Evolutionary conservation across 2,888 invertebrate genomes (phyloP), one percentile per base, ranked within the genome.

Genomic region (Ephialtes manifestator): DNA sequence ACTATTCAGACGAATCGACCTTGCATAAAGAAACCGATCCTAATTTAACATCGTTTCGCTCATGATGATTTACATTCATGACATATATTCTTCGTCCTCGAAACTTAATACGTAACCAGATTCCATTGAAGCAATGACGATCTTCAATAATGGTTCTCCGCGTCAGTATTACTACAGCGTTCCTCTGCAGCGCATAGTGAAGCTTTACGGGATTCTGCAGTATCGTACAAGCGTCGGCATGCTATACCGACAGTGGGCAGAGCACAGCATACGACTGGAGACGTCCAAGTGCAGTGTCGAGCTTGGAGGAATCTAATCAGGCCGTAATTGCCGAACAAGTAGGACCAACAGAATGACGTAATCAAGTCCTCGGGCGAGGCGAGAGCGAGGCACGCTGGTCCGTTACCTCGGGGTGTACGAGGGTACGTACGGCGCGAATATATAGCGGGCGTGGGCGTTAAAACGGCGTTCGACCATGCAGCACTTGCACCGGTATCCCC

Each of bases 281-380:
- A 76, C 72, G 72, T 55, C 60, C 71, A 24, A 48, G 71, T 55
- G 48, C 76, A 75, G 74, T 70, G 20, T 70, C 31, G 80, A 71
- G 70, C 70, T 77, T 70, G 67, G 83, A 84, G 85, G 60, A 86
- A 85, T 87, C 84, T 87, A 87, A 87, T 87, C 85, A 85, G 71
- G 74, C 76, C 79, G 71, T 85, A 86, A 87, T 87, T 86, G 84
- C 84, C 58, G 84, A 76, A 87, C 85, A 83, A 86, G 85, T 77
- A 82, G 76, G 81, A 84, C 85, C 79, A 84, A 82, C 85, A 78
- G 84, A 78, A 87, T 86, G 79, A 86, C 85, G 87, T 84, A 86
- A 87, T 87, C 87, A 87, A 85, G 87, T 79, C 53, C 75, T 82
- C 75, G 35, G 74, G 82, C 72, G 43, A 76, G 83, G 72, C 72